Evolutionary conservation across 2,888 invertebrate genomes (phyloP).

Genomic region (Callimorpha dominula): DNA sequence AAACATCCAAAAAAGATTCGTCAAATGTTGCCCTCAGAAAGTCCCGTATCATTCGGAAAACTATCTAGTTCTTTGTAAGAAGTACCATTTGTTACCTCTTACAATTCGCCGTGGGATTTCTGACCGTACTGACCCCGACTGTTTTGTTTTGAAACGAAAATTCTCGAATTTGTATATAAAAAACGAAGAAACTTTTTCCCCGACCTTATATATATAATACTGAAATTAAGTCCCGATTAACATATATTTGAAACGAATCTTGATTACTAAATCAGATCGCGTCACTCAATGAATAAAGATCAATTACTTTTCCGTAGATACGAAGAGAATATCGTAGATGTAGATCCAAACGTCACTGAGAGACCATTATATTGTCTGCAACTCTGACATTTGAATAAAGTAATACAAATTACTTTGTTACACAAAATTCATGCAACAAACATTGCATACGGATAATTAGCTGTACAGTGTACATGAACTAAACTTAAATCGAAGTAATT

Average conservation of each 20-base stretch:
- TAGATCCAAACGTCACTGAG: constrained; percentile 43
- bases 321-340: constrained; percentile 24
- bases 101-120: too few species aligned
- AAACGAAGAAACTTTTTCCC: too few species aligned
- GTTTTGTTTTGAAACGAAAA: too few species aligned
- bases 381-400: constrained; percentile 64
- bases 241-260: neutral
- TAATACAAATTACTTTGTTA: constrained; percentile 59
- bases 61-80: too few species aligned
- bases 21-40: too few species aligned
- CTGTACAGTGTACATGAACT: constrained; percentile 6
- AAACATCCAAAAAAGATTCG: too few species aligned
- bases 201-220: neutral
- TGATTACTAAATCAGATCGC: constrained; percentile 24
- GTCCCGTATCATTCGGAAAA: too few species aligned
- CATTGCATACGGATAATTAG: constrained; percentile 35
- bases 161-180: too few species aligned
- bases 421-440: constrained; percentile 41
- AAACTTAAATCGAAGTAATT: constrained; percentile 3
- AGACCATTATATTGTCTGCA: constrained; percentile 58
- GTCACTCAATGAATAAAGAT: constrained; percentile 47
- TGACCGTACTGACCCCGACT: too few species aligned
- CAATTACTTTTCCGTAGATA: constrained; percentile 38
- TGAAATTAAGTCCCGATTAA: neutral
- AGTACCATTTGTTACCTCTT: too few species aligned